phyloP scores from a whole-genome alignment of 92 coral and sea anemone species.

The Siderastrea siderea region DNA sequence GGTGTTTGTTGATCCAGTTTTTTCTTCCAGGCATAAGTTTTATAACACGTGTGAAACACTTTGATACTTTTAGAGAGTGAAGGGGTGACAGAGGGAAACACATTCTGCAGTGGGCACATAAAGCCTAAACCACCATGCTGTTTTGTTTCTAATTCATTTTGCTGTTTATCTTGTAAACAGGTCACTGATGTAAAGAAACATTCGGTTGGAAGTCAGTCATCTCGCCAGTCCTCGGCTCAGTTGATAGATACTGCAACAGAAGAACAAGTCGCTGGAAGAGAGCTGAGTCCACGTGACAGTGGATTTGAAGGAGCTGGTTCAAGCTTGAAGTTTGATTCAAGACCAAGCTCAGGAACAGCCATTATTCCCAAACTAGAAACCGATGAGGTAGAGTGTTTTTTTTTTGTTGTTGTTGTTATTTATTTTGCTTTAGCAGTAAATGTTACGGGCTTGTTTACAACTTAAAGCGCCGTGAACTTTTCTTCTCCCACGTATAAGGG shows the following conservation, averaged over 20 bases:
- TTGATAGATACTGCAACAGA: conserved; percentile 24
- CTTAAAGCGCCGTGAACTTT: neutral
- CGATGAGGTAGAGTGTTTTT: conserved; percentile 52
- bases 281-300: conserved; percentile 90
- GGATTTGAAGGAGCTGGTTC: conserved; percentile 94
- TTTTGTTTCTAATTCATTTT: neutral
- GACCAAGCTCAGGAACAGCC: conserved; percentile 72
- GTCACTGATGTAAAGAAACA: conserved; percentile 60
- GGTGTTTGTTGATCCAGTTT: too few relatives aligned
- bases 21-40: too few relatives aligned
- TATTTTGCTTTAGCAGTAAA: neutral
- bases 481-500: too few relatives aligned
- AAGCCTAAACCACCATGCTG: neutral
- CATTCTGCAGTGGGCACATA: neutral
- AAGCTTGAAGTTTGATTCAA: conserved; percentile 80
- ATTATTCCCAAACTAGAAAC: conserved; percentile 65
- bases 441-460: neutral
- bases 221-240: conserved; percentile 48
- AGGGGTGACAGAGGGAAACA: too few relatives aligned
- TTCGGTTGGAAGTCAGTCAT: conserved; percentile 76
- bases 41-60: too few relatives aligned
- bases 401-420: neutral
- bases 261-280: conserved; percentile 39
- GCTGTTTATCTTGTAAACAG: conserved; percentile 17
- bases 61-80: neutral